A percentile compares a stretch with the other conserved stretches of the same genome.
These are phyloP conservation scores for Apogon hyalosoma DNA, from an alignment of 2,797 vertebrate species.

Conservation along the genomic window DNA sequence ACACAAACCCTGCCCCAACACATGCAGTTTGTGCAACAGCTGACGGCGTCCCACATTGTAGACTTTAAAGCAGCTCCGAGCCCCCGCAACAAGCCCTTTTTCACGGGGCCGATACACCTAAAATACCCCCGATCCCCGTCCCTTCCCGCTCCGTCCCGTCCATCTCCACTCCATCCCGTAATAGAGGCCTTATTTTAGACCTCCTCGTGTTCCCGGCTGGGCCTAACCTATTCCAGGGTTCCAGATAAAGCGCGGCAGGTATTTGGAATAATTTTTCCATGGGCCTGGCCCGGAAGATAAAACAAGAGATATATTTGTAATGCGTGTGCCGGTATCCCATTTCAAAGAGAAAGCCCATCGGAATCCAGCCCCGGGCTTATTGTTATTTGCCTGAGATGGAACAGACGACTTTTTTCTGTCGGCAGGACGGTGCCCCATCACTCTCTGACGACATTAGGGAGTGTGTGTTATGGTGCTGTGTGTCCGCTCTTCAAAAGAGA, in stretches of 20 bases:
- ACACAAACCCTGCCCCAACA: slow-evolving; percentile 64
- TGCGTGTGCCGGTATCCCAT: slow-evolving; percentile 83
- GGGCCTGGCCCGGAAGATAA: slow-evolving; percentile 85
- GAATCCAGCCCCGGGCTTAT: slow-evolving; percentile 81
- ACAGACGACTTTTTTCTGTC: slow-evolving; percentile 80
- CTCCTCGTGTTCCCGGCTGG: slow-evolving; percentile 82
- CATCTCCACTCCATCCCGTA: slow-evolving; percentile 84
- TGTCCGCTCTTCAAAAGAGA: slow-evolving; percentile 61
- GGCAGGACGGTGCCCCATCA: slow-evolving; percentile 75
- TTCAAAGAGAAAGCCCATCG: slow-evolving; percentile 85
- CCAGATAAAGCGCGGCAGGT: slow-evolving; percentile 86
- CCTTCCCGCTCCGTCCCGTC: slow-evolving; percentile 75
- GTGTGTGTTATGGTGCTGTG: slow-evolving; percentile 37
- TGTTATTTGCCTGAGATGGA: slow-evolving; percentile 85
- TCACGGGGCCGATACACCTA: slow-evolving; percentile 77
- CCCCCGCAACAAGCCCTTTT: slow-evolving; percentile 80
- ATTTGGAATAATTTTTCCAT: slow-evolving; percentile 88
- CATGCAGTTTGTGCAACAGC: slow-evolving; percentile 77
- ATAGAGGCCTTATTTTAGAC: slow-evolving; percentile 88
- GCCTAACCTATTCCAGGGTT: slow-evolving; percentile 84
- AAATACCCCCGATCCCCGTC: slow-evolving; percentile 80
- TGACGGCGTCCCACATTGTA: slow-evolving; percentile 75
- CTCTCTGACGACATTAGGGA: slow-evolving; percentile 78
- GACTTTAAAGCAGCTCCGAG: slow-evolving; percentile 76
- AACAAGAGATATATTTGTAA: slow-evolving; percentile 88